Evolutionary conservation across 1,140 invertebrate species (phyloP), one percentile per base, ranked within the genome.

Genomic region (Cotesia chilonis): DNA sequence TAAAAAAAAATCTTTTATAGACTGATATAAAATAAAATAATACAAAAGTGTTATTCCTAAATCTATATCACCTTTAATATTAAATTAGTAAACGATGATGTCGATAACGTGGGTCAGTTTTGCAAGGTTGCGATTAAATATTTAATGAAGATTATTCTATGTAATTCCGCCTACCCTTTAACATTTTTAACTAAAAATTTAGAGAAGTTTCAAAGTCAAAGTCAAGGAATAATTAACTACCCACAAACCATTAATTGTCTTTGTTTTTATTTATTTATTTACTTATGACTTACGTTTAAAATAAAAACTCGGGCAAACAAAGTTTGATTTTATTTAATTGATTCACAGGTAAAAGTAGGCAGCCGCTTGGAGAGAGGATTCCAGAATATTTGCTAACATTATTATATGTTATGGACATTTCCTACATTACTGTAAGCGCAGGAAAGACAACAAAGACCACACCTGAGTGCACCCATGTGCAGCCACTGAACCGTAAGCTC

Each of bases 381-480:
- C 41, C 41, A 47, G 6, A 10, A 55, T 60, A 59, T 70, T 70
- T 70, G 60, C 41, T 60, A 63, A 63, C 14, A 54, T 71, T 14
- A 60, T 65, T 54, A 57, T 68, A 69, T 52, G 68, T 68, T 74
- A 70, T 66, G 73, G 70, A 71, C 70, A 75, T 72, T 75, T 75
- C 73, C 70, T 67, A 70, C 65, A 67, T 68, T 20, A 59, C 41
- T 47, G 41, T 47, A 47, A 47, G 41, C 41, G 68, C 65, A 75
- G 65, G 70, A 75, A 75, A 69, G 37, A 65, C 70, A 75, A 75
- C 74, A 75, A 75, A 59, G 70, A 75, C 74, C 70, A 75, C 74
- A 75, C 74, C 74, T 75, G 74, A 75, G 67, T 75, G 74, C 70
- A 70, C 60, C 68, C 64, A 70, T 70, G 55, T 52, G 69, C 51